Evolutionary conservation across 2,888 invertebrate genomes (phyloP).

Genomic region (Liopterus haemorrhoidalis): DNA sequence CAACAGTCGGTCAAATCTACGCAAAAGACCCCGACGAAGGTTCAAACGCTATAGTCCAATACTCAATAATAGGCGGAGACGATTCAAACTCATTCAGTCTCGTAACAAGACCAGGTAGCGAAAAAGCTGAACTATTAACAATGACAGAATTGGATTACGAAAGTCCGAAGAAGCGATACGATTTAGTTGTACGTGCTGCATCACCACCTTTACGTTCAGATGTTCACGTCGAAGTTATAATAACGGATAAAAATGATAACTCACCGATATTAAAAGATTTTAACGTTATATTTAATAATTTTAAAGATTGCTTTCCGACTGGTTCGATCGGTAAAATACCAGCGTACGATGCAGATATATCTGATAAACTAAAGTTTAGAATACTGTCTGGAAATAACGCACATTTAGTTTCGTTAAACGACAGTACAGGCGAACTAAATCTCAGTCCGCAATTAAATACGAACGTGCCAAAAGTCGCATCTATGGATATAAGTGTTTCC

Average conservation of each 20-base stretch:
- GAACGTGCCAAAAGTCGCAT: conserved; percentile 88
- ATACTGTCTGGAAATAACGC: conserved; percentile 92
- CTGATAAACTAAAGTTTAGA: conserved; percentile 74
- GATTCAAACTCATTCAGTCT: conserved; percentile 82
- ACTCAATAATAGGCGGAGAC: conserved; percentile 87
- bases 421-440: conserved; percentile 75
- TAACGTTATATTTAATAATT: conserved; percentile 88
- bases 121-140: conserved; percentile 81
- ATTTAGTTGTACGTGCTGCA: conserved; percentile 81
- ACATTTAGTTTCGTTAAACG: conserved; percentile 76
- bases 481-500: conserved; percentile 87
- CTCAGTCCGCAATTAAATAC: conserved; percentile 91
- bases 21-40: conserved; percentile 92
- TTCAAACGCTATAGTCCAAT: conserved; percentile 83
- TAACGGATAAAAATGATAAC: conserved; percentile 94
- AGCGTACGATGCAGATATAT: conserved; percentile 91
- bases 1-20: conserved; percentile 83
- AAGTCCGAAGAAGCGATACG: conserved; percentile 83
- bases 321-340: conserved; percentile 87
- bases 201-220: conserved; percentile 86
- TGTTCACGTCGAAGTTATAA: conserved; percentile 78
- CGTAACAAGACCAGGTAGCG: conserved; percentile 73
- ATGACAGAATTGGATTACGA: conserved; percentile 94
- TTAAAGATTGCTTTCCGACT: conserved; percentile 87
- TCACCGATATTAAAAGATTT: conserved; percentile 89